A percentile compares a stretch with the other conserved stretches of the same genome.
Conservation (phyloP, 2,113 vertebrate species). For the Bubo scandiacus region DNA sequence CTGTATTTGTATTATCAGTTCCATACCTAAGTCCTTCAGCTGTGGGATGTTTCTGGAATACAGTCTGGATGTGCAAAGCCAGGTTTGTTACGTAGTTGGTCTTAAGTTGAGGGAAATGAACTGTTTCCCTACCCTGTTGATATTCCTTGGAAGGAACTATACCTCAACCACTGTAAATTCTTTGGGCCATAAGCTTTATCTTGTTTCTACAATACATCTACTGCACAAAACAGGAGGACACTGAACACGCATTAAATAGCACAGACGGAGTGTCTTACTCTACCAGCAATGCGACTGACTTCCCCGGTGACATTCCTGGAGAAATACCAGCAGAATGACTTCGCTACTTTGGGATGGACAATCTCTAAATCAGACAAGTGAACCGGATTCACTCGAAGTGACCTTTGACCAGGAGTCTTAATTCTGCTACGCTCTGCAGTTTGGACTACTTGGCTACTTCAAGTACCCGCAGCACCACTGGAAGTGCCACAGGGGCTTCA, state of each 20-base stretch:
- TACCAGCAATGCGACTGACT: accelerated
- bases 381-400: background rate
- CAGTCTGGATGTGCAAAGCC: background rate
- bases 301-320: background rate
- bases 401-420: background rate
- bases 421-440: background rate
- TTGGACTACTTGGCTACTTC: background rate
- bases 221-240: background rate
- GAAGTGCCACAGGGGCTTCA: background rate
- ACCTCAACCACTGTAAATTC: background rate
- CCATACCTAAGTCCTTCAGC: accelerated
- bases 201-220: background rate
- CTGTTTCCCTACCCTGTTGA: background rate
- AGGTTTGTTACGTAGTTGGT: background rate
- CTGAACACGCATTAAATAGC: background rate
- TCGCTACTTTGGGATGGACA: background rate
- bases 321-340: background rate
- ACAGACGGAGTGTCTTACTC: accelerated
- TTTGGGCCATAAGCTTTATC: background rate
- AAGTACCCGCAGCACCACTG: background rate
- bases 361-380: background rate
- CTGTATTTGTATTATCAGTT: background rate
- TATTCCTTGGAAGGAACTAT: background rate
- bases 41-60: background rate
- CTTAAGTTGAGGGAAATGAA: background rate